Conservation (phyloP, 1,140 invertebrate species). For the Grapholita molesta region DNA sequence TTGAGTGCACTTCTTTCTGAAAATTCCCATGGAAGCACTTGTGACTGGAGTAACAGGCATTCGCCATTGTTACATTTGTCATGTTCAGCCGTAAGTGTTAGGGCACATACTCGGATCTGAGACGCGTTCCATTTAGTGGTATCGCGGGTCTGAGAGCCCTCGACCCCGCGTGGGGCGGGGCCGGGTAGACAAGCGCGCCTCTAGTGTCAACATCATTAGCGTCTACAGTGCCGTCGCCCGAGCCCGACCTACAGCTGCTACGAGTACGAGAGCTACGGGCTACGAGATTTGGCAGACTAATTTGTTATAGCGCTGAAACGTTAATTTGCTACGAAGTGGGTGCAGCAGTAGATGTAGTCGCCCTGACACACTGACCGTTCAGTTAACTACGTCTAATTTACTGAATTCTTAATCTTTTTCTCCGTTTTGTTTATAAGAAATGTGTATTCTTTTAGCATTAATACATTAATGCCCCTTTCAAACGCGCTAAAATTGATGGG, state of each 20-base stretch:
- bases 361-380: neutral
- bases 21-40: too few species aligned
- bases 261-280: constrained; percentile 33
- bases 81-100: neutral
- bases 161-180: constrained; percentile 20
- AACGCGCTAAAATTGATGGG: too few species aligned
- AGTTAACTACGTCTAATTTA: neutral
- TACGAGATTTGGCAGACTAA: constrained; percentile 27
- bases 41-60: neutral
- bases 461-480: too few species aligned
- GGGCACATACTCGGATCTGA: constrained; percentile 18
- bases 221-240: constrained; percentile 37
- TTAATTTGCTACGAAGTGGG: constrained; percentile 14
- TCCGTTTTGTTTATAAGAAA: too few species aligned
- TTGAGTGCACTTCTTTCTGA: too few species aligned
- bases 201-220: constrained; percentile 73
- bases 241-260: constrained; percentile 33
- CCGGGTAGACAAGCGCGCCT: constrained; percentile 38
- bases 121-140: constrained; percentile 31
- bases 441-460: too few species aligned
- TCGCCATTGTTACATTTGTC: neutral
- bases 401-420: too few species aligned
- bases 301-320: constrained; percentile 17
- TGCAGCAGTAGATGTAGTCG: neutral
- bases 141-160: constrained; percentile 39